A percentile compares a stretch with the other conserved stretches of the same genome.
These are phyloP conservation scores for Rhinoderma darwinii DNA, from an alignment of 2,113 vertebrate genomes.

Conservation along the genomic window DNA sequence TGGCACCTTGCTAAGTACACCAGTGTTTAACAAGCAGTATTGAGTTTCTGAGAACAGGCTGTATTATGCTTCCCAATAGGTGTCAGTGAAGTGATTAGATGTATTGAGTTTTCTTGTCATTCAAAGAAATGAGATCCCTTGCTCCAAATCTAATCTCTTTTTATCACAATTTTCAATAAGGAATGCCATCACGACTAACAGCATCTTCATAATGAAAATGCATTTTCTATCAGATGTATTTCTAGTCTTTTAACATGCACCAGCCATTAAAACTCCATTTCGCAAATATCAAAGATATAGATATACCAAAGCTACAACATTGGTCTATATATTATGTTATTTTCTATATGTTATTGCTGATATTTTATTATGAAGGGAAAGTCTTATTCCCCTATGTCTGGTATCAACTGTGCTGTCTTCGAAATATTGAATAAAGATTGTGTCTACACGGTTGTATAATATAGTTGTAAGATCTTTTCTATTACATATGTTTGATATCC, in stretches of 20 bases:
- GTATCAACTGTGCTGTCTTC: neutral
- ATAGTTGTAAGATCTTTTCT: neutral
- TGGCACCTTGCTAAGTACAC: constrained; percentile 70
- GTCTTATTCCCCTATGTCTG: neutral
- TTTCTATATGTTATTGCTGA: neutral
- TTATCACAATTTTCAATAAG: constrained; percentile 80
- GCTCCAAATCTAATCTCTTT: constrained; percentile 70
- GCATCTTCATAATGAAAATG: constrained; percentile 56
- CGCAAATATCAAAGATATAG: constrained; percentile 26
- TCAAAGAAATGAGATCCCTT: constrained; percentile 72
- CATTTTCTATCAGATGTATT: constrained; percentile 32
- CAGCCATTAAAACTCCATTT: constrained; percentile 49
- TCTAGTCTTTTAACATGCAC: constrained; percentile 28
- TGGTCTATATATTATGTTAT: neutral
- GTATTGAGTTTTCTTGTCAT: constrained; percentile 74
- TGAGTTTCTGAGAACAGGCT: constrained; percentile 65
- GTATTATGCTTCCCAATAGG: constrained; percentile 67
- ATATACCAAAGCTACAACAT: neutral
- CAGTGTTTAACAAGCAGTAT: constrained; percentile 68
- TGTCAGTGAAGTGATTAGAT: constrained; percentile 73
- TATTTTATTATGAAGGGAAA: neutral
- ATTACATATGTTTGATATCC: neutral
- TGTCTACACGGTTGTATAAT: neutral
- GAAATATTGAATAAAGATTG: neutral
- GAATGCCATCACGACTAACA: constrained; percentile 69